Evolutionary conservation across 1,140 invertebrate genomes (phyloP).

Genomic region (Pseudomyrmex concolor): DNA sequence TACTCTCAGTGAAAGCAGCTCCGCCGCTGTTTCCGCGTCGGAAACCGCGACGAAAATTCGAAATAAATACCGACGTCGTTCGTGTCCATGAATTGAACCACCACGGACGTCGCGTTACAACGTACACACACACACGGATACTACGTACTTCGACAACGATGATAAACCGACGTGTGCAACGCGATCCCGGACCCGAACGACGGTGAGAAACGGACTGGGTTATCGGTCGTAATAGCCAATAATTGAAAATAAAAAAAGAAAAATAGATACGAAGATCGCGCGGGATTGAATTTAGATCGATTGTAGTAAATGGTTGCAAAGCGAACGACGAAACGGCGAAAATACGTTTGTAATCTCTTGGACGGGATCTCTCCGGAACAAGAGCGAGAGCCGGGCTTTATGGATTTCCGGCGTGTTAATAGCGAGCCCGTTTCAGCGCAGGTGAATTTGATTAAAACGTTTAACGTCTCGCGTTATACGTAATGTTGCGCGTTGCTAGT

Average conservation of each 20-base stretch:
- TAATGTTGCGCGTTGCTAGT: slow-evolving; percentile 28
- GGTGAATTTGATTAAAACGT: slow-evolving; percentile 32
- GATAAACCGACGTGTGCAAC: slow-evolving; percentile 1
- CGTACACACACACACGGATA: not conserved
- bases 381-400: not conserved
- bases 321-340: not conserved
- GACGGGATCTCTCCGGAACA: not conserved
- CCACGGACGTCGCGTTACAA: slow-evolving; percentile 4
- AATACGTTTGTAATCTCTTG: not conserved
- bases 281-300: slow-evolving; percentile 4
- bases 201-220: not conserved
- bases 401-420: not conserved
- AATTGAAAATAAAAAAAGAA: slow-evolving; percentile 45
- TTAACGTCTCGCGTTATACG: not conserved
- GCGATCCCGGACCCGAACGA: slow-evolving; percentile 18
- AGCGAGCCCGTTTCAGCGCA: not conserved
- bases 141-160: not conserved
- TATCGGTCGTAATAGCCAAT: slow-evolving; percentile 32
- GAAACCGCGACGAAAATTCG: slow-evolving; percentile 41
- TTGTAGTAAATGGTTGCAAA: slow-evolving; percentile 10
- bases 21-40: slow-evolving; percentile 23
- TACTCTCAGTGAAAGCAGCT: slow-evolving; percentile 21
- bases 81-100: slow-evolving; percentile 19
- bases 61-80: slow-evolving; percentile 49
- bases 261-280: slow-evolving; percentile 16